Evolutionary conservation across 2,797 vertebrate genomes (phyloP).

Genomic region (Parambassis ranga): DNA sequence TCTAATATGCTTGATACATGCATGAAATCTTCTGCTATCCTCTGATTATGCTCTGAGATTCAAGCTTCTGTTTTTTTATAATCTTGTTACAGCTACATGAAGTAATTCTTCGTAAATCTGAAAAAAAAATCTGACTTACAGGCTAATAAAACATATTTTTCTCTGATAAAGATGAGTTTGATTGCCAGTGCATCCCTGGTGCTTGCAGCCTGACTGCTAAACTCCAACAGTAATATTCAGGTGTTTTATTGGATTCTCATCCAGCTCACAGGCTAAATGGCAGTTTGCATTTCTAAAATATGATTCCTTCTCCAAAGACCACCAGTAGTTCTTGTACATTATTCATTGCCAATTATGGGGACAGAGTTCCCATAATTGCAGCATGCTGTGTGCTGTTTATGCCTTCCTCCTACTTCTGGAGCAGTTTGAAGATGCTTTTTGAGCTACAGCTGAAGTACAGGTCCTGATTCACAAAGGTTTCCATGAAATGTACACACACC

Average conservation of each 20-base stretch:
- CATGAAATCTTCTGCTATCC: too few relatives aligned
- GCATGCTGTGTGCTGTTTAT: neutral
- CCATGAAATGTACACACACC: conserved; percentile 6
- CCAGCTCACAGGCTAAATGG: neutral
- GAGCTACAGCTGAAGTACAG: neutral
- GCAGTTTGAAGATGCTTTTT: conserved; percentile 8
- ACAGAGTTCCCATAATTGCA: conserved; percentile 11
- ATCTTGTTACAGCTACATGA: too few relatives aligned
- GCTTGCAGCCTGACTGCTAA: neutral
- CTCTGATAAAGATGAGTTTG: neutral
- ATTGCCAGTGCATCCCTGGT: neutral
- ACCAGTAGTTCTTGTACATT: conserved; percentile 15
- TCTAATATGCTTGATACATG: too few relatives aligned
- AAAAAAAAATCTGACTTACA: too few relatives aligned
- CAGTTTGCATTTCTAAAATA: neutral
- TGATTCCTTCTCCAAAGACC: neutral
- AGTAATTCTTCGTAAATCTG: too few relatives aligned
- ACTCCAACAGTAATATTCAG: neutral
- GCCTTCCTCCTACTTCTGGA: conserved; percentile 3
- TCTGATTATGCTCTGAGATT: too few relatives aligned
- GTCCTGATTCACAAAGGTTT: neutral
- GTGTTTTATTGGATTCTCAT: neutral
- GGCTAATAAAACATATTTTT: neutral
- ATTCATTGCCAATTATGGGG: conserved; percentile 34
- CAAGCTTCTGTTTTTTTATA: too few relatives aligned